Base-by-base conservation (phyloP, 2,888 invertebrate genomes). In the Oxystoma pomonae region DNA sequence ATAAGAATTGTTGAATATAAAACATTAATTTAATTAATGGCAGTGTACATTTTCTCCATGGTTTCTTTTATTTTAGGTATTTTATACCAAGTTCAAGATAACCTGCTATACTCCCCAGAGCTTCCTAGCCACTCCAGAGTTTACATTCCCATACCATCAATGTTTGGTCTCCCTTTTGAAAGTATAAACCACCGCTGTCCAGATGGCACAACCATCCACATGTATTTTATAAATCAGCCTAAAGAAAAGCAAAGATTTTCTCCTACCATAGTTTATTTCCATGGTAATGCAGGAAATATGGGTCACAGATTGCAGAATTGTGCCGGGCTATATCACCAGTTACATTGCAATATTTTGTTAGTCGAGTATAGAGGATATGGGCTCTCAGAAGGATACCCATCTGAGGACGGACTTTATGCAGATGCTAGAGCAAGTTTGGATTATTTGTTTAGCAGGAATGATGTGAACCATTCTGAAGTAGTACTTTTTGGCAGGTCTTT, bases 261-360 rank as follows among this genome's bases (percentile, higher is more conserved):
- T 60, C 93, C 94, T 0, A 96, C 96, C 9, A 83, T 97, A 75
- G 81, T 97, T 59, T 96, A 92, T 81, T 89, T 97, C 69, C 97
- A 98, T 83, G 97, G 97, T 3, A 98, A 97, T 86, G 97, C 97
- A 60, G 97, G 97, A 16, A 98, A 97, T 78, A 94, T 97, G 86
- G 97, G 97, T 0, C 96, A 97, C 77, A 63, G 67, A 69, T 82
- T 97, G 72, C 88, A 91, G 73, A 96, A 96, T 82, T 91, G 91
- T n/a, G 88, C 89, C 69, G 94, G 92, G 2, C 84, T 97, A 64
- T 94, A 90, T 78, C 87, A 90, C 72, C 87, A 90, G 74, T 82
- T 94, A 60, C 87, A 89, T 69, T 91, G 92, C 70, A 97, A 98
- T 78, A 86, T 97, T 69, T 81, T 97, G 57, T 87, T 96, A 85